A percentile compares a stretch with the other conserved stretches of the same genome.
These are phyloP conservation scores for Leptonema lineaticorne DNA, from an alignment of 1,140 invertebrate species.

Conservation along the genomic window DNA sequence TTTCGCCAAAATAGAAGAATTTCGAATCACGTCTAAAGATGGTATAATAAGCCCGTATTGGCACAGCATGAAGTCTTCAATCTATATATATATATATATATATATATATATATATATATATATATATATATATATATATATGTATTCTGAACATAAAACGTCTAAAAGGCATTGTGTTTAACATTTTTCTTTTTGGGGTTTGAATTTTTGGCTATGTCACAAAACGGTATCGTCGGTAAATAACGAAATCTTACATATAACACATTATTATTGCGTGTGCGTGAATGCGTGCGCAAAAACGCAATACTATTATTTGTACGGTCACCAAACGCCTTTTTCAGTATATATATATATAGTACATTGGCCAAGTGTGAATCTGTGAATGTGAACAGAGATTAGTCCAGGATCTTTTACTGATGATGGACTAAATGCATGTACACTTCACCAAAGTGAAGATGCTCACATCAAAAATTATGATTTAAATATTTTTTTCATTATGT, in stretches of 20 bases:
- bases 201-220: constrained; percentile 14
- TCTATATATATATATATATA: too few relatives aligned
- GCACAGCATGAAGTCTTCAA: constrained; percentile 27
- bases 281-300: neutral
- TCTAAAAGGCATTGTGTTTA: constrained; percentile 17
- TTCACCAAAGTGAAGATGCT: neutral
- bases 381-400: constrained; percentile 29
- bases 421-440: constrained; percentile 1
- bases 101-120: too few relatives aligned
- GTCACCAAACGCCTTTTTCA: constrained; percentile 34
- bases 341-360: too few relatives aligned
- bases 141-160: constrained; percentile 16
- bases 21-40: constrained; percentile 14
- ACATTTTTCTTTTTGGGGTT: constrained; percentile 6
- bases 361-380: constrained; percentile 32
- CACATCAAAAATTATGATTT: neutral
- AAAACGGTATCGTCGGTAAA: constrained; percentile 4
- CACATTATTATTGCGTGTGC: neutral
- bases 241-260: too few relatives aligned
- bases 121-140: too few relatives aligned
- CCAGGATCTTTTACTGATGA: neutral
- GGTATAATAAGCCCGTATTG: constrained; percentile 34
- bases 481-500: too few relatives aligned
- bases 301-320: neutral
- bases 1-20: constrained; percentile 23